phyloP scores from a whole-genome alignment of 2,113 vertebrate species.

The Greenwoodochromis staneri region DNA sequence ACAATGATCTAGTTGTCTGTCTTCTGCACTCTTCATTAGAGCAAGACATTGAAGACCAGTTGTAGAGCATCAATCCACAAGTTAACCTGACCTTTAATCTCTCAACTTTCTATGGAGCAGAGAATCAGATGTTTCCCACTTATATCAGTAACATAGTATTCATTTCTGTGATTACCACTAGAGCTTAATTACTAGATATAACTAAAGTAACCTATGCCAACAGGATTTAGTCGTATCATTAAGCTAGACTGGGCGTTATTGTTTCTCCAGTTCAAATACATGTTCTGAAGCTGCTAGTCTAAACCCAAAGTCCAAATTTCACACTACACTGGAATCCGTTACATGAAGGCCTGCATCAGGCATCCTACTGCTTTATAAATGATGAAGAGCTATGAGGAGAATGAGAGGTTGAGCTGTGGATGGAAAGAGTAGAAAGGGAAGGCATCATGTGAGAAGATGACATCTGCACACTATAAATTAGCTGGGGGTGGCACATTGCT shows the following conservation, averaged over 20 bases:
- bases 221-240: neutral
- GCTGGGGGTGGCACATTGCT: neutral
- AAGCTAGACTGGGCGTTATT: neutral
- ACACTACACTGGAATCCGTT: neutral
- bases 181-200: neutral
- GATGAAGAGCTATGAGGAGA: neutral
- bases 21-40: neutral
- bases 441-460: neutral
- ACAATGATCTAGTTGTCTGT: neutral
- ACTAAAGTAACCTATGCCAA: neutral
- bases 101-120: neutral
- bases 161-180: neutral
- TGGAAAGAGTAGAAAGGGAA: neutral
- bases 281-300: neutral
- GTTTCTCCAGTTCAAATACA: neutral
- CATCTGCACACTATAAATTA: neutral
- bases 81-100: neutral
- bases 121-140: neutral
- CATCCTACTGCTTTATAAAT: neutral
- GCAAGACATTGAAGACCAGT: neutral
- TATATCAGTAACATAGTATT: neutral
- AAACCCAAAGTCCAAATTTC: neutral
- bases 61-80: neutral
- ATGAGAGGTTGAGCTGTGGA: neutral
- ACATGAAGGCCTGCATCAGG: neutral